Base-by-base conservation (phyloP, 2,797 vertebrate species). In the Poliocrania exsul region DNA sequence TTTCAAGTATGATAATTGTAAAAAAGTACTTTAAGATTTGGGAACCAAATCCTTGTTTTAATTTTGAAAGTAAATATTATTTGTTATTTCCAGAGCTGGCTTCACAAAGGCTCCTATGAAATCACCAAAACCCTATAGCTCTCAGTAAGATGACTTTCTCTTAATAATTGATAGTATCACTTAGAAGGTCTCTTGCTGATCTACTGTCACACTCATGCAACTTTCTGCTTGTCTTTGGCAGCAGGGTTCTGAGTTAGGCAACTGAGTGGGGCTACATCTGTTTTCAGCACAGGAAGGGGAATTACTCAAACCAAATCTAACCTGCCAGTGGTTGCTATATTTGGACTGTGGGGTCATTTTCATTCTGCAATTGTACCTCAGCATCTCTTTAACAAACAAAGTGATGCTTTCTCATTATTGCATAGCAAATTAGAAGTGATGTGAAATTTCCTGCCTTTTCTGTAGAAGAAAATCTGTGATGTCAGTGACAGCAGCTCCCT, bases 381-480 rank as follows among this genome's bases (percentile, higher is more conserved):
- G 93, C 94, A 97, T 97, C 94, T 98, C 95, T 96, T 91, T 90
- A 95, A 94, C 93, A 96, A 96, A 93, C 87, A 95, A 87, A 93
- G 73, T 81, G 93, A 94, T 95, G 95, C 93, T 96, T 95, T 88
- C 89, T 96, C 97, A 97, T 97, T 96, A 97, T 97, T 96, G 83
- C 95, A 94, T 93, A 97, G 95, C 97, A 98, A 98, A 97, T 98
- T 98, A 97, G 97, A 98, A 98, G 71, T 92, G 94, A 98, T 97
- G 95, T 96, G 92, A 97, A 97, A 98, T 98, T 99, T 98, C 98
- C 98, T 98, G 96, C 81, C 70, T 96, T 97, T 97, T 98, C 98
- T 98, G 98, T 97, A 98, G 96, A 92, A 93, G 87, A 96, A 97
- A 98, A 97, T 96, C 96, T 96, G 83, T 97, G 91, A 94, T 97